phyloP scores from a whole-genome alignment of 2,797 vertebrate species.

The Morelia viridis region DNA sequence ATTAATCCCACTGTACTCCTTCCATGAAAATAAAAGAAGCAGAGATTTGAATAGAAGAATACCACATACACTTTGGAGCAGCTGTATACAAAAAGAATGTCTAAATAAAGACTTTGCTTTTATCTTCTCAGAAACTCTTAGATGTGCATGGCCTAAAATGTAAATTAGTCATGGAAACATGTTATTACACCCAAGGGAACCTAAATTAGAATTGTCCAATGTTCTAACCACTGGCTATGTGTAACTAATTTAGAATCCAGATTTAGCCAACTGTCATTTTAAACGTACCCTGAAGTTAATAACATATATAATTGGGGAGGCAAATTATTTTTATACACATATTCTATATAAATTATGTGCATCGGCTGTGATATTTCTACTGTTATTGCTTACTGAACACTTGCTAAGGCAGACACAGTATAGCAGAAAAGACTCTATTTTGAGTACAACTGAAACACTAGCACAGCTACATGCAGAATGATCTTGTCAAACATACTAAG shows the following conservation, averaged over 20 bases:
- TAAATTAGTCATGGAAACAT: neutral
- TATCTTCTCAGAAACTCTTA: neutral
- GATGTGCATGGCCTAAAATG: neutral
- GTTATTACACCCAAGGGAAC: neutral
- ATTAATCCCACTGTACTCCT: neutral
- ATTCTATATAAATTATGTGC: neutral
- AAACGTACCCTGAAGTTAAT: neutral
- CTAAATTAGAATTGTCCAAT: neutral
- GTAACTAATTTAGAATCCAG: neutral
- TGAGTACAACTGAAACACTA: neutral
- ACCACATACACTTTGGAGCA: neutral
- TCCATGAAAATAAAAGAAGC: neutral
- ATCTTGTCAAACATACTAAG: slow-evolving; percentile 25
- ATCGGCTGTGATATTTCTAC: neutral
- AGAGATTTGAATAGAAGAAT: neutral
- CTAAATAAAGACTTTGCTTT: neutral
- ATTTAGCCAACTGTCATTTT: neutral
- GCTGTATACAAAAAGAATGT: neutral
- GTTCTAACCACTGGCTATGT: neutral
- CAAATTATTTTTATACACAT: neutral
- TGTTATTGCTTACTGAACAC: neutral
- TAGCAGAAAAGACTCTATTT: neutral
- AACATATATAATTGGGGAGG: neutral
- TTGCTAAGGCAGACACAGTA: neutral
- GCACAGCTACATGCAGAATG: neutral